Percentiles rank a stretch among this genome's conserved stretches.
phyloP scores from a whole-genome alignment of 2,888 invertebrate genomes.

The Drosophila seclusa region DNA sequence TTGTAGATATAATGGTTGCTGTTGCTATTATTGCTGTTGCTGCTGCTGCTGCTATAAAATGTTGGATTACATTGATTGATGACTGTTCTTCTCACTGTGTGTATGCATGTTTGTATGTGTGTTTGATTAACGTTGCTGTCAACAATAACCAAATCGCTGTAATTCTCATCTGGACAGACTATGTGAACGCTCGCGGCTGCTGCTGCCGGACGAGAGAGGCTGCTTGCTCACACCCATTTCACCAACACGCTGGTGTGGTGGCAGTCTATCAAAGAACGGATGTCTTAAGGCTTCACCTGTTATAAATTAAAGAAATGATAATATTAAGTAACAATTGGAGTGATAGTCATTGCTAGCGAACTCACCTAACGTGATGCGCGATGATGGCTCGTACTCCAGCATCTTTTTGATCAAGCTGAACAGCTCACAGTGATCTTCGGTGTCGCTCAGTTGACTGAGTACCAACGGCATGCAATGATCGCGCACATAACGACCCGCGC shows the following conservation, averaged over 20 bases:
- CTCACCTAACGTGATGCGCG: conserved; percentile 91
- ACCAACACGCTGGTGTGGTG: conserved; percentile 91
- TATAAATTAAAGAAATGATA: conserved; percentile 31
- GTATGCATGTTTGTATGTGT: conserved; percentile 66
- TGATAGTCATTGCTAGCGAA: neutral
- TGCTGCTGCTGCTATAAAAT: conserved; percentile 27
- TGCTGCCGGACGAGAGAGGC: conserved; percentile 83
- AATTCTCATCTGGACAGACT: conserved; percentile 86
- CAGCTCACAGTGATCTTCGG: conserved; percentile 95
- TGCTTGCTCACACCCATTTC: conserved; percentile 82
- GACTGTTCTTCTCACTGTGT: conserved; percentile 37
- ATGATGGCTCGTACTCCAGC: conserved; percentile 98
- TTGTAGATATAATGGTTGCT: conserved; percentile 29
- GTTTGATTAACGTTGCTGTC: conserved; percentile 75
- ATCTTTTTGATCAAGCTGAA: conserved; percentile 98
- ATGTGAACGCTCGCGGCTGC: conserved; percentile 88
- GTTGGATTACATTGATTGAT: conserved; percentile 40
- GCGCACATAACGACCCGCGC: conserved; percentile 98
- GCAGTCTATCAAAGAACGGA: conserved; percentile 96
- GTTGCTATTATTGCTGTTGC: conserved; percentile 27
- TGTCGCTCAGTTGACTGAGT: conserved; percentile 95
- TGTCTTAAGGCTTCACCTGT: conserved; percentile 93
- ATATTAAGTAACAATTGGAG: neutral
- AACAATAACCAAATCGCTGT: conserved; percentile 86
- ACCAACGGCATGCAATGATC: conserved; percentile 99